Base-by-base conservation (phyloP, 2,113 vertebrate species). In the Oreochromis spilurus region DNA sequence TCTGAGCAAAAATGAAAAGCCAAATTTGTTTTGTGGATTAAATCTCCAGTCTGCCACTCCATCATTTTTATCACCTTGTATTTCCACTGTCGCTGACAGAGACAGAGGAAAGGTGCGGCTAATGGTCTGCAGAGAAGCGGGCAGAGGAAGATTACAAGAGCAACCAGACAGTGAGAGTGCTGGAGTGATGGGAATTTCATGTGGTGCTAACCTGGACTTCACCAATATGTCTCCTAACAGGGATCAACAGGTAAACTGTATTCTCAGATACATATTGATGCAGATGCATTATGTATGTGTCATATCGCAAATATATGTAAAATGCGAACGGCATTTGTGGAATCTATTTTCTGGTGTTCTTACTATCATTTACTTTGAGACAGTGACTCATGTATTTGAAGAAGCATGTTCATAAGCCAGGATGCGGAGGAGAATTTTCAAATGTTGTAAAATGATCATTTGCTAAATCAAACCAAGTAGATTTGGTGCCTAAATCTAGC, bases 111-210 rank as follows among this genome's bases (percentile, higher is more conserved):
- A 88, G 72, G 54, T 84, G 31, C 7, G 53, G 40, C 81, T 81
- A 31, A 52, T 53, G 78, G 84, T 83, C 81, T 89, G 81, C 29
- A 10, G 53, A 52, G 81, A 89, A 55, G 55, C 43, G 55, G 36
- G 62, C 72, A 81, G 60, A 55, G 24, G 84, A 85, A 81, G 90
- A 89, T 86, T 55, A 90, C 70, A 70, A n/a, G 48, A 54, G 48
- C 19, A 21, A 58, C 45, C 9, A 1, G 4, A 83, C 62, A 50
- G 52, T 38, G 78, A 4, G 29, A 53, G 85, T 65, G 36, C 50
- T 19, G 67, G 79, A 65, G 36, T 54, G 50, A 79, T 84, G 52
- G 16, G 40, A 79, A 62, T 80, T 34, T 82, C 53, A 70, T 57
- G 29, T 78, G 84, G 31, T 45, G 55, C 81, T 88, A 57, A 72